A percentile compares a stretch with the other conserved stretches of the same genome.
Evolutionary conservation across 2,113 vertebrate genomes (phyloP).

Genomic region (Vireo altiloquus): DNA sequence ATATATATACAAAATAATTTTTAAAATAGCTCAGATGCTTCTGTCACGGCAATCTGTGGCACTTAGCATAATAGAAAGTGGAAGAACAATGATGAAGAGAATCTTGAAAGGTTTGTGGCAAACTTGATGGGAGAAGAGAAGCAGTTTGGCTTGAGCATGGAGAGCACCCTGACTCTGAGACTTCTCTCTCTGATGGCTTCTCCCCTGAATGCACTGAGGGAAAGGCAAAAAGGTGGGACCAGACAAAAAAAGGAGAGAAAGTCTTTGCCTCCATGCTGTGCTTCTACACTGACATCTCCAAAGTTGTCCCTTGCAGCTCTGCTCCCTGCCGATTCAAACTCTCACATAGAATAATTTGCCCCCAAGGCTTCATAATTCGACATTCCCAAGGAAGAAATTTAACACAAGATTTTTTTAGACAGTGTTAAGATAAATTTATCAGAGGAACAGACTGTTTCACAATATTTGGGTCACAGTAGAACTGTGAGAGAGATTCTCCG

Average conservation of each 20-base stretch:
- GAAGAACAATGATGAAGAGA: background rate
- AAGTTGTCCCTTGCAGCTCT: background rate
- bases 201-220: background rate
- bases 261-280: background rate
- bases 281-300: background rate
- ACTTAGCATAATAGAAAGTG: background rate
- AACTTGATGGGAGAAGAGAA: background rate
- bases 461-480: slow-evolving; percentile 45
- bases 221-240: background rate
- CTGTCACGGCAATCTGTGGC: background rate
- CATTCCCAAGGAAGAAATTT: background rate
- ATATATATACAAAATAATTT: background rate
- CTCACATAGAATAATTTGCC: background rate
- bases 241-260: background rate
- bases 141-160: background rate
- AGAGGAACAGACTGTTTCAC: slow-evolving; percentile 46
- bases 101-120: background rate
- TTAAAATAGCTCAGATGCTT: background rate
- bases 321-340: background rate
- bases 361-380: background rate
- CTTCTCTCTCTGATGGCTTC: background rate
- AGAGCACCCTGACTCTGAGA: background rate
- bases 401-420: background rate
- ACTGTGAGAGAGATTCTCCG: background rate
- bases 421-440: background rate